phyloP scores from a whole-genome alignment of 2,797 vertebrate species.

The Alouatta caraya region DNA sequence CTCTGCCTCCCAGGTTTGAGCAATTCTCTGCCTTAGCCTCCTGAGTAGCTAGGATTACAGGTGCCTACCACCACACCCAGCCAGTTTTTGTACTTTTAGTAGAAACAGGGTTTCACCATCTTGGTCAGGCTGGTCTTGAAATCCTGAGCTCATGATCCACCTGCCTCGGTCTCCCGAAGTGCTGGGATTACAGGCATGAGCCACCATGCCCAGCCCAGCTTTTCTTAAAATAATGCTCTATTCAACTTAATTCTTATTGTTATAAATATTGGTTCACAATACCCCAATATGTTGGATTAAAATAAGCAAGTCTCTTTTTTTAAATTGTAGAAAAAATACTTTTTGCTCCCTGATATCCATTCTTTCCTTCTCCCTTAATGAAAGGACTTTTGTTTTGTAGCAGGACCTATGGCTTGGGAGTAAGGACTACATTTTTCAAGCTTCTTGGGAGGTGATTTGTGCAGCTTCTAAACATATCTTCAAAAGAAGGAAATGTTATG shows the following conservation, averaged over 20 bases:
- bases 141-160: too few relatives aligned
- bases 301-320: background rate
- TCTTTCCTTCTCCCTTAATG: background rate
- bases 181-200: too few relatives aligned
- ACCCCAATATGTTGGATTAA: background rate
- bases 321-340: background rate
- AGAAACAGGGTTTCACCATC: too few relatives aligned
- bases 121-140: too few relatives aligned
- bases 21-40: too few relatives aligned
- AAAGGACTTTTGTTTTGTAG: background rate
- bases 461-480: background rate
- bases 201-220: background rate
- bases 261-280: slow-evolving; percentile 1
- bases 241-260: background rate
- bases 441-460: background rate
- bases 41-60: too few relatives aligned
- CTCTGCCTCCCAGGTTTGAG: too few relatives aligned
- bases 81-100: too few relatives aligned
- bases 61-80: too few relatives aligned
- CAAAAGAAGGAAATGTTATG: background rate
- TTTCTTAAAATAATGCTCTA: background rate
- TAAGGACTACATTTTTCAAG: background rate
- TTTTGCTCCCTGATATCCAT: background rate
- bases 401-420: background rate
- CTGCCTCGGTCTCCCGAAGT: too few relatives aligned